These are phyloP conservation scores for Thomomys bottae DNA, from an alignment of 2,113 vertebrate genomes.

Conservation along the genomic window DNA sequence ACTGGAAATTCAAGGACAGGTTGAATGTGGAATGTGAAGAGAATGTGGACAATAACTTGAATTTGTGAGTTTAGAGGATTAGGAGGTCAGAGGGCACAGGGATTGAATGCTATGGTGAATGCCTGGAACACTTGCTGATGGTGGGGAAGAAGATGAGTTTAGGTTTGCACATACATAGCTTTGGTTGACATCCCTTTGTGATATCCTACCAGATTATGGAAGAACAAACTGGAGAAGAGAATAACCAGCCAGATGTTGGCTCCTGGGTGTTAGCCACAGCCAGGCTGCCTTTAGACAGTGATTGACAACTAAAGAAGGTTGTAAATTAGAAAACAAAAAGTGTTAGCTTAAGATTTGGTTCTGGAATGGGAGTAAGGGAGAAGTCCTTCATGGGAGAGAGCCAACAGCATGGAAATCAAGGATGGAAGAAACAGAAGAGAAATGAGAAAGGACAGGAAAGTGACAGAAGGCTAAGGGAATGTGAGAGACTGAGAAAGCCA, in stretches of 20 bases:
- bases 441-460: neutral
- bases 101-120: neutral
- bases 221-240: neutral
- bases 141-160: slow-evolving; percentile 36
- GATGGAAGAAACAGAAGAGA: neutral
- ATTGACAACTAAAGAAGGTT: neutral
- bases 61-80: neutral
- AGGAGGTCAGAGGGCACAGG: neutral
- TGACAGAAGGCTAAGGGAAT: too few relatives aligned
- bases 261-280: neutral
- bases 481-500: neutral
- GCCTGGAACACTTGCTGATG: slow-evolving; percentile 6
- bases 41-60: neutral
- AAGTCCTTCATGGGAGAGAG: neutral
- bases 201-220: slow-evolving; percentile 36
- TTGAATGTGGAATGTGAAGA: neutral
- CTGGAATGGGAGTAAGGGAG: neutral
- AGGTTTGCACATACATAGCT: slow-evolving; percentile 16
- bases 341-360: neutral
- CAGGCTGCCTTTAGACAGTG: neutral
- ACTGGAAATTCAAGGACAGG: neutral
- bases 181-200: slow-evolving; percentile 33
- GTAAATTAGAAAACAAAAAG: neutral
- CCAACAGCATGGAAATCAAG: neutral
- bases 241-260: neutral